phyloP scores from a whole-genome alignment of 2,797 vertebrate species.

The Synaphobranchus kaupii region DNA sequence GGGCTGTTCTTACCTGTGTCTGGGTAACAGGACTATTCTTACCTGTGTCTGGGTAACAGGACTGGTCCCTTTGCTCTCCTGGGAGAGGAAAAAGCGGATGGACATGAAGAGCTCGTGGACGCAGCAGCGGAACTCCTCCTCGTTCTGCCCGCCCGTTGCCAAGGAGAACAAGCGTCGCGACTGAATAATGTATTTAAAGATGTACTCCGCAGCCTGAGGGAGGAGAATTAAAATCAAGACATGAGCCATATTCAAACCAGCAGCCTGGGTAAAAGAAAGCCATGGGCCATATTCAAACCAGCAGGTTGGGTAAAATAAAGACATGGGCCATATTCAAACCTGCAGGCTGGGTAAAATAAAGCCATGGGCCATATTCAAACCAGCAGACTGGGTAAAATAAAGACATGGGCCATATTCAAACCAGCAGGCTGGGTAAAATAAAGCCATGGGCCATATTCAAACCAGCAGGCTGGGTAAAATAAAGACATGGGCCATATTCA shows the following conservation, averaged over 20 bases:
- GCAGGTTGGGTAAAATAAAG: not conserved
- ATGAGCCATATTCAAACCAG: conserved; percentile 46
- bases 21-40: not conserved
- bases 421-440: too few relatives aligned
- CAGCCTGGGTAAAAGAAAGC: conserved; percentile 74
- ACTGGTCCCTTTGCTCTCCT: conserved; percentile 86
- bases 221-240: conserved; percentile 29
- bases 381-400: too few relatives aligned
- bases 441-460: too few relatives aligned
- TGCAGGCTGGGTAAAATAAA: too few relatives aligned
- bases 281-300: conserved; percentile 5
- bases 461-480: too few relatives aligned
- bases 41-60: conserved; percentile 81
- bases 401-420: too few relatives aligned
- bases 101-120: conserved; percentile 97
- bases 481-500: too few relatives aligned
- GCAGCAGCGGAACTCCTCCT: conserved; percentile 95
- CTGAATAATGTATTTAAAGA: conserved; percentile 98
- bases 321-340: too few relatives aligned
- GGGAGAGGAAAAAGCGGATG: conserved; percentile 94
- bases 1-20: too few relatives aligned
- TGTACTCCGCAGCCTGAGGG: conserved; percentile 92
- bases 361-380: too few relatives aligned
- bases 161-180: conserved; percentile 92
- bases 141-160: conserved; percentile 93